Evolutionary conservation across 2,888 invertebrate genomes (phyloP).

Genomic region (Sclerodermus sp.): DNA sequence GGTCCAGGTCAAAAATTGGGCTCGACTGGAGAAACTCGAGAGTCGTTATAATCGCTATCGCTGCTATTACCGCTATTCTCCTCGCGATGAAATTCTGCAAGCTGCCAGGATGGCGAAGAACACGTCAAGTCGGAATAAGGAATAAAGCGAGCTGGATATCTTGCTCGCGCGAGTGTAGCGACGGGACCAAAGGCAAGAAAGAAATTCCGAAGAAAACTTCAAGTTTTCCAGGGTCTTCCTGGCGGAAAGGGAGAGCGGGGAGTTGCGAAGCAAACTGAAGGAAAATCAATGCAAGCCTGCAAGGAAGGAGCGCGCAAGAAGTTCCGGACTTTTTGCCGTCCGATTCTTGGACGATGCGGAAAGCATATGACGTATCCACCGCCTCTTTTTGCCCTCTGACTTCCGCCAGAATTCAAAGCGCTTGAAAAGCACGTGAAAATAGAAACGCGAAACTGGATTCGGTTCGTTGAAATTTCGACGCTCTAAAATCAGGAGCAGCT

Average conservation of each 20-base stretch:
- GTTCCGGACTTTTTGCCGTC: constrained; percentile 4
- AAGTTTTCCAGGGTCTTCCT: not conserved
- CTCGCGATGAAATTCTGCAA: too few relatives aligned
- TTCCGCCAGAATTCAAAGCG: not conserved
- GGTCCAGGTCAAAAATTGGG: too few relatives aligned
- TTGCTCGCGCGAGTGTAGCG: not conserved
- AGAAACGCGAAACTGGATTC: not conserved
- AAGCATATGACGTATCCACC: constrained; percentile 7
- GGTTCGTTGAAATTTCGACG: too few relatives aligned
- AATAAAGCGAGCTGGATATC: not conserved
- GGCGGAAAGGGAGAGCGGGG: not conserved
- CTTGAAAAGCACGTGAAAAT: not conserved
- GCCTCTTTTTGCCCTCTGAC: not conserved
- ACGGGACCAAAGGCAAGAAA: not conserved
- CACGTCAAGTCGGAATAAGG: not conserved
- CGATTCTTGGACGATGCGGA: not conserved
- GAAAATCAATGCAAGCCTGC: constrained; percentile 15
- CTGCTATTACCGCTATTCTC: too few relatives aligned
- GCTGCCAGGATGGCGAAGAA: not conserved
- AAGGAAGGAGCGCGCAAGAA: constrained; percentile 5
- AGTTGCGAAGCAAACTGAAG: not conserved
- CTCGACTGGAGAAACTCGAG: too few relatives aligned
- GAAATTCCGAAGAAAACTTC: not conserved
- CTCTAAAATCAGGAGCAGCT: too few relatives aligned
- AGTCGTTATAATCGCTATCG: too few relatives aligned